A percentile compares a stretch with the other conserved stretches of the same genome.
Conservation (phyloP, 2,797 vertebrate genomes). For the Clangula hyemalis region DNA sequence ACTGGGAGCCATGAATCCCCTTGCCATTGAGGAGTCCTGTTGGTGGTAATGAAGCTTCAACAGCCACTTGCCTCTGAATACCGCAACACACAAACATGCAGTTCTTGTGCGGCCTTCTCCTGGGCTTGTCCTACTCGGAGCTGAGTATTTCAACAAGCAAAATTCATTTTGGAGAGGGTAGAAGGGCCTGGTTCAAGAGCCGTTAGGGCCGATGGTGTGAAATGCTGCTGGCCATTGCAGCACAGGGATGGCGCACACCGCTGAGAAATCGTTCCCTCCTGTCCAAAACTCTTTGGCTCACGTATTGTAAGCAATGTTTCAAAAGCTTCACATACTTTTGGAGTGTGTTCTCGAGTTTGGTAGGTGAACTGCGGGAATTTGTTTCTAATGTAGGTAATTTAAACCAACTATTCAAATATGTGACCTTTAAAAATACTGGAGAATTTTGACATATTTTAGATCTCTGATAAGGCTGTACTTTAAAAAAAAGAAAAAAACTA, state of each 20-base stretch:
- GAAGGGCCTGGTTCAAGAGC: not conserved
- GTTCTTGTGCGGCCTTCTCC: not conserved
- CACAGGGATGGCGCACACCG: rapidly evolving
- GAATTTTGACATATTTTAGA: constrained; percentile 9
- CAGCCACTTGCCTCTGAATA: not conserved
- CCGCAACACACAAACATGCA: not conserved
- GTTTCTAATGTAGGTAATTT: constrained; percentile 17
- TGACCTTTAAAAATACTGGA: not conserved
- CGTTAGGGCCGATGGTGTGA: not conserved
- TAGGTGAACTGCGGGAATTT: not conserved
- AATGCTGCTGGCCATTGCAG: rapidly evolving
- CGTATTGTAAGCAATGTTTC: not conserved
- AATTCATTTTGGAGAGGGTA: not conserved
- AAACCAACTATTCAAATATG: constrained; percentile 5
- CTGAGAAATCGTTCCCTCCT: not conserved
- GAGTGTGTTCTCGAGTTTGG: not conserved
- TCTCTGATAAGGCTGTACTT: constrained; percentile 1
- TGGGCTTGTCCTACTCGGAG: not conserved
- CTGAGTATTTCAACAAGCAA: not conserved
- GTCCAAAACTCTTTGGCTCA: not conserved
- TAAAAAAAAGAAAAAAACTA: not conserved
- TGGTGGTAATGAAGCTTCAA: not conserved
- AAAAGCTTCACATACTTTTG: not conserved
- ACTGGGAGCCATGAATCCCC: not conserved
- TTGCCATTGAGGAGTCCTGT: rapidly evolving